A percentile compares a stretch with the other conserved stretches of the same genome.
Conservation (phyloP, 2,113 vertebrate genomes). For the Seriola rivoliana region DNA sequence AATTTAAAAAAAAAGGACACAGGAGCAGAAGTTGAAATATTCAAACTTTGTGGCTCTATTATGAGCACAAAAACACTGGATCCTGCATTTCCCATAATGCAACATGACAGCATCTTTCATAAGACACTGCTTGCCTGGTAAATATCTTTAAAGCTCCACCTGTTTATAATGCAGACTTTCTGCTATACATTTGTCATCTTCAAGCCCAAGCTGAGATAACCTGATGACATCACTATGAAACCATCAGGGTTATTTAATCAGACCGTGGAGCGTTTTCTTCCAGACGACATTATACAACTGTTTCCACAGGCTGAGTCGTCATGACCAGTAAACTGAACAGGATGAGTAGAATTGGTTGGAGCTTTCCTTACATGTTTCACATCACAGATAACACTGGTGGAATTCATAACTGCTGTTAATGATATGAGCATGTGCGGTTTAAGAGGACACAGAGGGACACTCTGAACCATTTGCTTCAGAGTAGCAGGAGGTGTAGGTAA, state of each 20-base stretch:
- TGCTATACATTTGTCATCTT: not conserved
- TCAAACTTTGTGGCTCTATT: not conserved
- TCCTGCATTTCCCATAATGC: not conserved
- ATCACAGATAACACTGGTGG: not conserved
- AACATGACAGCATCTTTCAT: not conserved
- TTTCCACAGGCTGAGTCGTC: not conserved
- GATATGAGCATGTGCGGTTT: not conserved
- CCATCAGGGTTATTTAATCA: not conserved
- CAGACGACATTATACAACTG: not conserved
- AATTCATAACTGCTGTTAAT: not conserved
- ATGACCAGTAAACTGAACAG: not conserved
- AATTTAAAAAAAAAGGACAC: not conserved
- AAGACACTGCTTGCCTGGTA: too few relatives aligned
- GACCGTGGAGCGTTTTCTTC: not conserved
- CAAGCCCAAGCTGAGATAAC: not conserved
- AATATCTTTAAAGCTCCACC: not conserved
- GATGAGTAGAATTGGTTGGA: not conserved
- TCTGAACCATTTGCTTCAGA: constrained; percentile 15
- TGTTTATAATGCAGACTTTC: too few relatives aligned
- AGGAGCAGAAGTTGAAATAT: not conserved
- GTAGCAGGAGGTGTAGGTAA: constrained; percentile 10
- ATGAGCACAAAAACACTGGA: too few relatives aligned
- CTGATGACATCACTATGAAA: constrained; percentile 12
- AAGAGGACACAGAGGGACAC: constrained; percentile 1
- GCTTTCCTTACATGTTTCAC: not conserved